Conservation (phyloP, 2,888 invertebrate genomes). For the Lycaena phlaeas region DNA sequence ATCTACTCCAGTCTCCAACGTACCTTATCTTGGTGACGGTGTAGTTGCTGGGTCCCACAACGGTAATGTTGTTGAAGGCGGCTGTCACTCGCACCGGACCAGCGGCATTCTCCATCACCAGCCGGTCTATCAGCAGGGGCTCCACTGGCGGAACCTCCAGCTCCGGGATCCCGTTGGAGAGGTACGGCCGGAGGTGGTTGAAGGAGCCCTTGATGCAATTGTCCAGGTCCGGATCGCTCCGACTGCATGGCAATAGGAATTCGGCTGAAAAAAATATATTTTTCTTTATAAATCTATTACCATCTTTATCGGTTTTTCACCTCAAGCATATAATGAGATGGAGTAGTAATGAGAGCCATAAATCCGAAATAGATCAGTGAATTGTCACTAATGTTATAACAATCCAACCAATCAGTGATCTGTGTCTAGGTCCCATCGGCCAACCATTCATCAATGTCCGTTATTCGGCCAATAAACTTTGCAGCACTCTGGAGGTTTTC, state of each 20-base stretch:
- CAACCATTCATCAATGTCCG: no score
- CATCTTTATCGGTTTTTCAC: no score
- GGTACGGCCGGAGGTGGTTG: slow-evolving; percentile 81
- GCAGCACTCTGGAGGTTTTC: no score
- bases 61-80: slow-evolving; percentile 81
- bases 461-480: no score
- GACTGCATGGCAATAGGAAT: slow-evolving; percentile 80
- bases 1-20: no score
- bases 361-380: no score
- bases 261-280: slow-evolving; percentile 73
- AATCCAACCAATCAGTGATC: no score
- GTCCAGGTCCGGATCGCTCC: slow-evolving; percentile 77
- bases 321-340: no score
- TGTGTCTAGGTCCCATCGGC: no score
- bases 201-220: slow-evolving; percentile 78
- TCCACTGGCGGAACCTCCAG: slow-evolving; percentile 83
- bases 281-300: no score
- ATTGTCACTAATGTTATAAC: no score
- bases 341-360: no score
- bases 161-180: slow-evolving; percentile 79
- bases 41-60: slow-evolving; percentile 83
- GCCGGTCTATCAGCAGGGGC: slow-evolving; percentile 78
- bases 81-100: slow-evolving; percentile 83
- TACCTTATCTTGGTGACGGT: slow-evolving; percentile 79
- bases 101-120: slow-evolving; percentile 85